phyloP scores from a whole-genome alignment of 1,140 invertebrate genomes.

The Drosophila leontia region DNA sequence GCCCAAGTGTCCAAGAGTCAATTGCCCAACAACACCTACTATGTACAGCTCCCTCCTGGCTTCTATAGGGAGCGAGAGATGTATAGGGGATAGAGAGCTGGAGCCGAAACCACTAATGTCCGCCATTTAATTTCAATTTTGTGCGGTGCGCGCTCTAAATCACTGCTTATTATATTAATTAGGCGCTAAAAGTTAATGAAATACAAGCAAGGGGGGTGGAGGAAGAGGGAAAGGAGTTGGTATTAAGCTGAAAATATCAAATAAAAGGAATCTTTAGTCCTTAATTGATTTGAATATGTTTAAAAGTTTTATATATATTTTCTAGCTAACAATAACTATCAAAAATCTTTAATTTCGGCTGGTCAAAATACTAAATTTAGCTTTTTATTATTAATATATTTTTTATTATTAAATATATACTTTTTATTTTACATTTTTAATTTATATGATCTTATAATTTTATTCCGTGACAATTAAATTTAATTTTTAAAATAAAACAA shows the following conservation, averaged over 20 bases:
- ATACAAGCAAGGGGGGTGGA: neutral
- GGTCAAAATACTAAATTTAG: no score
- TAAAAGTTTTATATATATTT: no score
- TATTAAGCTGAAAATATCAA: neutral
- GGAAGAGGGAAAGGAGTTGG: neutral
- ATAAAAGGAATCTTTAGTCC: neutral
- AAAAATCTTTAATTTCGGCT: no score
- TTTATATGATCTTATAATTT: no score
- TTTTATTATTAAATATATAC: no score
- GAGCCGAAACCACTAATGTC: slow-evolving; percentile 64
- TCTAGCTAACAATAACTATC: no score
- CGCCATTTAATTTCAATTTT: slow-evolving; percentile 80
- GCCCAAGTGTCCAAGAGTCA: slow-evolving; percentile 50
- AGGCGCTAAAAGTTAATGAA: slow-evolving; percentile 55
- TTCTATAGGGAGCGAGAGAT: slow-evolving; percentile 11
- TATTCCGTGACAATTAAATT: no score
- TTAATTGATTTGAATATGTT: neutral
- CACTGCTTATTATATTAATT: slow-evolving; percentile 80
- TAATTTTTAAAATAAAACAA: no score
- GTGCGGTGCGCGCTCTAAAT: slow-evolving; percentile 62
- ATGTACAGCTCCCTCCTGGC: slow-evolving; percentile 2
- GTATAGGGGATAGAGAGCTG: no score
- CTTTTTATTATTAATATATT: no score
- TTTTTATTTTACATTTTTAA: no score
- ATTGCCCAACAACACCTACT: slow-evolving; percentile 60